Percentiles rank a stretch among this genome's conserved stretches.
These are phyloP conservation scores for Chunga burmeisteri DNA, from an alignment of 2,113 vertebrate species.

Conservation along the genomic window DNA sequence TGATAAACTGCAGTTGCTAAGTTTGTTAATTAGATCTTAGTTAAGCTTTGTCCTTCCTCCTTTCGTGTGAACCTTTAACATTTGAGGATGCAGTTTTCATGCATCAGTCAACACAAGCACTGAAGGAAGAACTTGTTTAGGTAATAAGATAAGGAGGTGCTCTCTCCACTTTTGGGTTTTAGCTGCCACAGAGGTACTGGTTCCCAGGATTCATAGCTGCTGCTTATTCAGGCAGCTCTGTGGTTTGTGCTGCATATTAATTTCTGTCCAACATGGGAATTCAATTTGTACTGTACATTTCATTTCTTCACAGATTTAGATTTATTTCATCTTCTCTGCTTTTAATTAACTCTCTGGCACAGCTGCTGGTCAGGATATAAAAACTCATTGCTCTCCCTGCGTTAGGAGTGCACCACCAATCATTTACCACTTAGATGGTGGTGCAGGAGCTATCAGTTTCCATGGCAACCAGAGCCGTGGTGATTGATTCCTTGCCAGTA, in stretches of 20 bases:
- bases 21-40: constrained; percentile 75
- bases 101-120: constrained; percentile 56
- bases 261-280: constrained; percentile 84
- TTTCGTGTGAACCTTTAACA: constrained; percentile 63
- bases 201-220: constrained; percentile 73
- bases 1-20: constrained; percentile 73
- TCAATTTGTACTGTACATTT: constrained; percentile 93
- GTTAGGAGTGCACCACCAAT: constrained; percentile 87
- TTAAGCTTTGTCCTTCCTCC: constrained; percentile 74
- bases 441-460: constrained; percentile 90
- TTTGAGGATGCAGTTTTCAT: constrained; percentile 62
- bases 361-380: constrained; percentile 85
- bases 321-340: constrained; percentile 92
- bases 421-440: constrained; percentile 92
- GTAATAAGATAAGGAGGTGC: constrained; percentile 68
- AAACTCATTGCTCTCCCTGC: constrained; percentile 84
- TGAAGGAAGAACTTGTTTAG: constrained; percentile 62
- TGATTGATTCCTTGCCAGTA: constrained; percentile 96
- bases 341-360: constrained; percentile 95
- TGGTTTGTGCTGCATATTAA: constrained; percentile 82
- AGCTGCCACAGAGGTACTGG: constrained; percentile 41
- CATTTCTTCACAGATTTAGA: constrained; percentile 92
- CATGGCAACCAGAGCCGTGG: constrained; percentile 85
- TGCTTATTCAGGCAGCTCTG: constrained; percentile 75
- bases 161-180: constrained; percentile 59